These are phyloP conservation scores for Drosophila basisetae DNA, from an alignment of 2,888 invertebrate genomes.

Conservation along the genomic window DNA sequence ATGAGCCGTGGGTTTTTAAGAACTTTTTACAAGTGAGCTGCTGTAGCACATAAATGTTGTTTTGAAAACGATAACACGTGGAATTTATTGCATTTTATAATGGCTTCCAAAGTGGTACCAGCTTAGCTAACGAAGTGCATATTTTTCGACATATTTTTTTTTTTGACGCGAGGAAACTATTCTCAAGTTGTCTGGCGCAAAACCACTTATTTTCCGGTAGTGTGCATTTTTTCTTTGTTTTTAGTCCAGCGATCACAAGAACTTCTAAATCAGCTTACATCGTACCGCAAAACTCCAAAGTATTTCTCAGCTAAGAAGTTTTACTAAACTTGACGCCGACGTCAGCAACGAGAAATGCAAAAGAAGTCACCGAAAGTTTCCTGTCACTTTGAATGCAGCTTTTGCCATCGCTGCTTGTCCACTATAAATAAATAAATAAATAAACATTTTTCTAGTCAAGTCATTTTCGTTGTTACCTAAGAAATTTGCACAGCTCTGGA, in stretches of 20 bases:
- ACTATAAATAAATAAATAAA: constrained; percentile 21
- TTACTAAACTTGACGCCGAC: constrained; percentile 50
- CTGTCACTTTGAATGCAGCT: constrained; percentile 52
- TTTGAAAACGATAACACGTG: background rate
- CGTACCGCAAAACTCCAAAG: constrained; percentile 49
- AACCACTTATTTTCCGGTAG: constrained; percentile 34
- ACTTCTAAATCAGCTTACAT: constrained; percentile 55
- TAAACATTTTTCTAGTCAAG: constrained; percentile 58
- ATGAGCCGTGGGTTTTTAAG: background rate
- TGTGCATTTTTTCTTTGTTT: constrained; percentile 11
- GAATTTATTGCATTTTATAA: background rate
- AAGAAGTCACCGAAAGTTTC: constrained; percentile 58
- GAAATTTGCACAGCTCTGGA: constrained; percentile 45
- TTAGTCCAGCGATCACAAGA: constrained; percentile 30
- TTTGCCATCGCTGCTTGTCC: background rate
- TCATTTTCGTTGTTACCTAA: constrained; percentile 46
- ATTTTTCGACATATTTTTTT: background rate
- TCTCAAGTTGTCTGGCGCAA: constrained; percentile 12
- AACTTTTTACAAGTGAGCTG: background rate
- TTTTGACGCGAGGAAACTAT: constrained; percentile 13
- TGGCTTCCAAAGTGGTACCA: background rate
- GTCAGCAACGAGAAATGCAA: constrained; percentile 46
- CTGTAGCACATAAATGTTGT: background rate
- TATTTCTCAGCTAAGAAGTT: constrained; percentile 60
- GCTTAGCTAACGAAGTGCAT: background rate